These are phyloP conservation scores for Oreohelix idahoensis DNA, from an alignment of 1,140 invertebrate species.

Conservation along the genomic window DNA sequence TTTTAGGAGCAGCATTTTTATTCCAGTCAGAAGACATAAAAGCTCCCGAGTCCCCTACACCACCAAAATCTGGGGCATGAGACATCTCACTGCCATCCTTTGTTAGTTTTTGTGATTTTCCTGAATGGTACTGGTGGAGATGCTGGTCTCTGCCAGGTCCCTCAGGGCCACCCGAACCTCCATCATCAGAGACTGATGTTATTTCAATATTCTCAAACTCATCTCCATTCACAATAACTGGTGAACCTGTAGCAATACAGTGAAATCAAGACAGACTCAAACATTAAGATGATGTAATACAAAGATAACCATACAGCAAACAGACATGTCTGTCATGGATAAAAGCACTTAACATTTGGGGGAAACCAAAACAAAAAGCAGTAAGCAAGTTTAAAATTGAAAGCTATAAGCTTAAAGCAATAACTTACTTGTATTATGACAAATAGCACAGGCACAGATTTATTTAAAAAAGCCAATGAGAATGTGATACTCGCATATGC, in stretches of 20 bases:
- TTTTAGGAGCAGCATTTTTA: slow-evolving; percentile 48
- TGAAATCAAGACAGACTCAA: neutral
- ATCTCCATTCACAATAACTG: slow-evolving; percentile 72
- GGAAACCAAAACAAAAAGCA: too few relatives aligned
- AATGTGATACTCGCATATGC: too few relatives aligned
- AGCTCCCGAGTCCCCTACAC: slow-evolving; percentile 38
- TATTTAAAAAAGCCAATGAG: too few relatives aligned
- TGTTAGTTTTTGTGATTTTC: neutral
- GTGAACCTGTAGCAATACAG: slow-evolving; percentile 60
- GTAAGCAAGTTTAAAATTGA: too few relatives aligned
- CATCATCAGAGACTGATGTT: slow-evolving; percentile 43
- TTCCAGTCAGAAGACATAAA: slow-evolving; percentile 49
- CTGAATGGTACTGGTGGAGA: neutral
- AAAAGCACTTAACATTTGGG: too few relatives aligned
- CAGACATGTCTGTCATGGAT: too few relatives aligned
- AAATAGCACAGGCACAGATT: too few relatives aligned
- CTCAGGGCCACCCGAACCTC: slow-evolving; percentile 39
- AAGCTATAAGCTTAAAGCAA: too few relatives aligned
- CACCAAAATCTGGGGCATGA: neutral
- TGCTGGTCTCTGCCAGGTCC: slow-evolving; percentile 11
- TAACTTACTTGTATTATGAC: too few relatives aligned
- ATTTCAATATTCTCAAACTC: slow-evolving; percentile 73
- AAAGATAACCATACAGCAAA: neutral
- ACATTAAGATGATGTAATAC: neutral
- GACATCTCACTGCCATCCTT: slow-evolving; percentile 3